These are phyloP conservation scores for Tenthredo notha DNA, from an alignment of 2,888 invertebrate genomes.

Conservation along the genomic window DNA sequence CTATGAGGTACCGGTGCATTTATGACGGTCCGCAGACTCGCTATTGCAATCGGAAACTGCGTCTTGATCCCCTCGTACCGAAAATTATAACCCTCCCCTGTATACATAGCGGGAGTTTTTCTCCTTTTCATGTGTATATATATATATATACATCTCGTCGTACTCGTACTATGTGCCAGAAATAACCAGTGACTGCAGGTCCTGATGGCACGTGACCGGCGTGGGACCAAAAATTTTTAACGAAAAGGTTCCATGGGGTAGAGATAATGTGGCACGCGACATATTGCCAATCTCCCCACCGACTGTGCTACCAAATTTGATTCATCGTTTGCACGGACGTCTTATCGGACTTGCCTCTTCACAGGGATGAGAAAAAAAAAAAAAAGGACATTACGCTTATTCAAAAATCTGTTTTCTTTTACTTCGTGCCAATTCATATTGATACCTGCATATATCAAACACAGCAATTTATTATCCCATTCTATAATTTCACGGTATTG, in stretches of 20 bases:
- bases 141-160: background rate
- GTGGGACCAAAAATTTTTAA: slow-evolving; percentile 44
- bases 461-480: background rate
- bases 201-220: slow-evolving; percentile 48
- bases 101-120: background rate
- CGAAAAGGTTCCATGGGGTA: slow-evolving; percentile 37
- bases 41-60: slow-evolving; percentile 29
- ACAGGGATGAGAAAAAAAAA: slow-evolving; percentile 20
- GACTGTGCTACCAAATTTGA: slow-evolving; percentile 1
- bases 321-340: slow-evolving; percentile 16
- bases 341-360: slow-evolving; percentile 18
- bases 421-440: background rate
- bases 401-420: background rate
- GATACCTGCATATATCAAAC: background rate
- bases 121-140: background rate
- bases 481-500: background rate
- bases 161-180: too few relatives aligned
- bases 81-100: background rate
- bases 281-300: slow-evolving; percentile 69
- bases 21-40: background rate
- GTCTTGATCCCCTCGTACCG: slow-evolving; percentile 3
- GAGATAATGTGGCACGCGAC: slow-evolving; percentile 72
- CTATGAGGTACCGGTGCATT: background rate
- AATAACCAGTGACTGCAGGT: slow-evolving; percentile 40
- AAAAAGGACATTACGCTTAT: background rate